Conservation (phyloP, 2,113 vertebrate genomes). For the Jacana jacana region DNA sequence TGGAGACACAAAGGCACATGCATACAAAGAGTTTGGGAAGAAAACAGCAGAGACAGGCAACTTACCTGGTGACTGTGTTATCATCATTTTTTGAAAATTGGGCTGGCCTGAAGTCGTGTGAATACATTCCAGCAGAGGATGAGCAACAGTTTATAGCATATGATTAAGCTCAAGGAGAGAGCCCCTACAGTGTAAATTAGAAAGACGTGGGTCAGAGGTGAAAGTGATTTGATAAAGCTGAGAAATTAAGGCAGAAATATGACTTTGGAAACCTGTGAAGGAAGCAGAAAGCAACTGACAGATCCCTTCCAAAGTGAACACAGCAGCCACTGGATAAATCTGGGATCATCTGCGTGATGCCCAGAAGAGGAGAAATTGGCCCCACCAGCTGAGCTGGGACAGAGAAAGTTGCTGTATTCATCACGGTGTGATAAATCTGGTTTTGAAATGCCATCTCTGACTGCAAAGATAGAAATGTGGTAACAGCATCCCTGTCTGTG, state of each 20-base stretch:
- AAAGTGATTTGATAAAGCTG: background rate
- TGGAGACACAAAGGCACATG: background rate
- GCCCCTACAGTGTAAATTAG: background rate
- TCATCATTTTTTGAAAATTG: background rate
- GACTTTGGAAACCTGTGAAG: background rate
- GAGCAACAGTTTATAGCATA: background rate
- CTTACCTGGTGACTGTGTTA: background rate
- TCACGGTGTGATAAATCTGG: background rate
- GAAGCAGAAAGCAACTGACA: background rate
- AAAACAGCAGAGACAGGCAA: background rate
- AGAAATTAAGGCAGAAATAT: background rate
- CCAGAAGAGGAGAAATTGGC: background rate
- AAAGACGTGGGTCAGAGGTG: background rate
- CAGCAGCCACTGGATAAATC: background rate
- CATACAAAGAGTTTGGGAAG: background rate
- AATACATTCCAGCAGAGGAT: background rate
- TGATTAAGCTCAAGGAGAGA: background rate
- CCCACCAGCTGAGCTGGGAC: fast-evolving
- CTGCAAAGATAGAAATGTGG: background rate
- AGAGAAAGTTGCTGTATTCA: background rate
- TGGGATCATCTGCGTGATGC: background rate
- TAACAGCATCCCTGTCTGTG: background rate
- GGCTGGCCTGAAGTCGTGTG: background rate
- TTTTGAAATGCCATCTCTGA: background rate
- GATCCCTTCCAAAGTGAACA: background rate